These are phyloP conservation scores for Phragmatobia fuliginosa DNA, from an alignment of 2,888 invertebrate species.

Conservation along the genomic window DNA sequence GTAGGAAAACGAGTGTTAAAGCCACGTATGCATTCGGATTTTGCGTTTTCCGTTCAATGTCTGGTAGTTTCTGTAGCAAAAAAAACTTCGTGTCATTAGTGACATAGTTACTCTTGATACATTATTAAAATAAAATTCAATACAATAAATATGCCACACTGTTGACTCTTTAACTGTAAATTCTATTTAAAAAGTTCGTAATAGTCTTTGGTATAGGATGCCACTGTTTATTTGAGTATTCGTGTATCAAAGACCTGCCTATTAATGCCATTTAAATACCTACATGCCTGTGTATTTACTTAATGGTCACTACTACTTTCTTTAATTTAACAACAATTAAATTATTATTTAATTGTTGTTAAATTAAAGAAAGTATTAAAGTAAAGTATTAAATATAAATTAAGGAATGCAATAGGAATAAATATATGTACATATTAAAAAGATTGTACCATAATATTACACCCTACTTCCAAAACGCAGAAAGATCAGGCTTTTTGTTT, in stretches of 20 bases:
- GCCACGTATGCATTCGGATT: background rate
- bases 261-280: no score
- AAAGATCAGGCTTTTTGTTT: slow-evolving; percentile 36
- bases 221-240: no score
- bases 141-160: background rate
- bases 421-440: background rate
- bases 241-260: no score
- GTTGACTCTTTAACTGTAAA: background rate
- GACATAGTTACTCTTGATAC: no score
- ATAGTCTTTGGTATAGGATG: no score
- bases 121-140: background rate
- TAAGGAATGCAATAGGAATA: no score
- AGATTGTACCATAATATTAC: background rate
- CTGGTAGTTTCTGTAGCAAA: no score
- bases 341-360: no score
- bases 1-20: background rate
- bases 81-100: no score
- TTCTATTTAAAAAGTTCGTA: background rate
- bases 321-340: background rate
- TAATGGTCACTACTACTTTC: background rate
- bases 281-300: no score
- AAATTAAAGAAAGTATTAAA: no score
- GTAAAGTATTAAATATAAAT: no score
- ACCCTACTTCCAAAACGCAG: slow-evolving; percentile 10
- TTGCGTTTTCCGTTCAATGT: background rate